Evolutionary conservation across 1,140 invertebrate genomes (phyloP).

Genomic region (Phthorimaea operculella): DNA sequence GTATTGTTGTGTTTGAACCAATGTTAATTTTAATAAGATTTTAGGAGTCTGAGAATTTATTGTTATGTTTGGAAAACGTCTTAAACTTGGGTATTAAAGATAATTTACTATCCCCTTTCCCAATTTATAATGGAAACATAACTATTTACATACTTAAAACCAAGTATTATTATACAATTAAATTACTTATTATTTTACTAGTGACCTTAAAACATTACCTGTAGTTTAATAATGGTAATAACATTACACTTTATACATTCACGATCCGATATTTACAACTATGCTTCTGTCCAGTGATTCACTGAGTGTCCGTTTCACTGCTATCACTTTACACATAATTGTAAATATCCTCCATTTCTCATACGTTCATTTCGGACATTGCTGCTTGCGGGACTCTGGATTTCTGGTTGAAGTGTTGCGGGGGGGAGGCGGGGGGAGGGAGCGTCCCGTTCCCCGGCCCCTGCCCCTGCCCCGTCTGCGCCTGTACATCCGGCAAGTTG

Average conservation of each 20-base stretch:
- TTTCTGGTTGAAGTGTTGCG: conserved; percentile 64
- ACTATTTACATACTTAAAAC: too few species aligned
- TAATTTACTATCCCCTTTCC: too few species aligned
- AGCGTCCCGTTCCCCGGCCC: conserved; percentile 53
- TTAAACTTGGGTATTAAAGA: too few species aligned
- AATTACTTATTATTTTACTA: conserved; percentile 1
- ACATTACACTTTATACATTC: conserved; percentile 15
- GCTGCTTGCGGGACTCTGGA: conserved; percentile 78
- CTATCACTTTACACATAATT: conserved; percentile 64
- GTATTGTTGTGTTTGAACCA: too few species aligned
- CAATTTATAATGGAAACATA: too few species aligned
- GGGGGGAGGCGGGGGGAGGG: conserved; percentile 47
- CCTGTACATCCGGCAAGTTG: conserved; percentile 68
- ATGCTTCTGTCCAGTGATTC: conserved; percentile 28
- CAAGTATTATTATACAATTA: too few species aligned
- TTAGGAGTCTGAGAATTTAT: too few species aligned
- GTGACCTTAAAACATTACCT: conserved; percentile 15
- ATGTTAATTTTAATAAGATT: too few species aligned
- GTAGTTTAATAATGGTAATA: conserved; percentile 9
- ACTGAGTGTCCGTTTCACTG: conserved; percentile 25
- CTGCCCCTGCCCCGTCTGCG: conserved; percentile 52
- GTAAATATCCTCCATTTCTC: conserved; percentile 71
- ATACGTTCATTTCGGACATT: conserved; percentile 87
- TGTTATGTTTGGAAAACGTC: too few species aligned
- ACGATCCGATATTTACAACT: conserved; percentile 57